Base-by-base conservation (phyloP, 2,797 vertebrate genomes). In the Apodemus agrarius region DNA sequence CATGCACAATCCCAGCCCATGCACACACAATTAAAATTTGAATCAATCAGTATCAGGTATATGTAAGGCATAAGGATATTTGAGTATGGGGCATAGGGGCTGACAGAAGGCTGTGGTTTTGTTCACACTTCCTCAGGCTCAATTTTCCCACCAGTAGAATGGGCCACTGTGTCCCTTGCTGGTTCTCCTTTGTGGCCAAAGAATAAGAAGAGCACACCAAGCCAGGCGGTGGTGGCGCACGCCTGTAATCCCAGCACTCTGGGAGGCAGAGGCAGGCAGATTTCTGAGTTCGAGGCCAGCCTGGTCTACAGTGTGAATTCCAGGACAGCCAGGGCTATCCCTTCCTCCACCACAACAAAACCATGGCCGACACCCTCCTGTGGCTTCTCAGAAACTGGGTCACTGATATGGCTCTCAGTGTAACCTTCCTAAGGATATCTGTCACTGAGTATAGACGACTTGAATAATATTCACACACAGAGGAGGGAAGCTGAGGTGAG, bases 311-410 rank as follows among this genome's bases (percentile, higher is more conserved):
- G n/a, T n/a, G n/a, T n/a, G n/a, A n/a, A n/a, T n/a, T n/a, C n/a
- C n/a, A n/a, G n/a, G n/a, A n/a, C n/a, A n/a, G n/a, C n/a, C n/a
- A n/a, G n/a, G n/a, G n/a, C n/a, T n/a, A n/a, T n/a, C n/a, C n/a
- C n/a, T n/a, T n/a, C n/a, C n/a, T n/a, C n/a, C n/a, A 43, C 90
- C 54, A 0, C 95, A 90, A 76, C 95, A 91, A 80, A 90, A 43
- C 59, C 57, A 31, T 0, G 49, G 13, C 6, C 29, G 1, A 24
- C 89, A n/a, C 11, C 16, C 79, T 96, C 95, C 97, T 94, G 94
- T 78, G 76, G 46, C 24, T 61, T 49, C 43, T 43, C 40, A 79
- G 65, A 87, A 95, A 91, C 52, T 63, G 75, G 75, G 75, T 74
- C 65, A 43, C 63, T 21, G 74, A 96, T 96, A 95, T 43, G 16